Evolutionary conservation across 1,140 invertebrate genomes (phyloP), one percentile per base, ranked within the genome.

Genomic region (Papilio xuthus): DNA sequence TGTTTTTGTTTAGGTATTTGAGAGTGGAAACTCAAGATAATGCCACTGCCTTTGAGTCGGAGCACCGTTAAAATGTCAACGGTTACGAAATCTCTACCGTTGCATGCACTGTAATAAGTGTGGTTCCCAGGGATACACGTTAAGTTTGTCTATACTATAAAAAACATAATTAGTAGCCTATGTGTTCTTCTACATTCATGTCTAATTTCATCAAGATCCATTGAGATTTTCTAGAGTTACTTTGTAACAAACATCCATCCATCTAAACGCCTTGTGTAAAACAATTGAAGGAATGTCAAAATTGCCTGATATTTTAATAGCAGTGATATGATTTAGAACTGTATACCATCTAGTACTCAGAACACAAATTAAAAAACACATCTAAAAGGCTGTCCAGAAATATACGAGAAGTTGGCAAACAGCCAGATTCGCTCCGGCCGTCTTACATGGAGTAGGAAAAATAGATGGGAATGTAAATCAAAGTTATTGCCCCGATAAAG

Each of bases 351-450:
- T 72, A 44, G 79, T 74, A 77, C 26, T 79, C 18, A 78, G 80
- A 86, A 89, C 85, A 85, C 86, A 90, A 90, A 89, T 90, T 89
- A 93, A 93, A 92, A 93, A 92, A 92, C n/a, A 93, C 90, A 85
- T 84, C 84, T 88, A 91, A 92, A 91, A 92, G 90, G 87, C 84
- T 88, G 79, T 87, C 88, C 88, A 89, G 85, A 91, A 93, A 93
- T 93, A 93, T 82, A 83, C 86, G 79, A 70, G 80, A 74, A 71
- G 79, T 85, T 93, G 92, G 92, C 91, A 80, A 3, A 0, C 2
- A 26, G 89, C 92, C 92, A 93, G 80, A 50, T 1, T 50, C 71
- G 83, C 83, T 84, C 84, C 88, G 86, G 86, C 88, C 87, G 87
- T 89, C 85, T 88, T 84, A 76, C 10, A 28, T 28, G 50, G 26